Evolutionary conservation across 2,888 invertebrate genomes (phyloP), one percentile per base, ranked within the genome.

Genomic region (Saturnia japonica): DNA sequence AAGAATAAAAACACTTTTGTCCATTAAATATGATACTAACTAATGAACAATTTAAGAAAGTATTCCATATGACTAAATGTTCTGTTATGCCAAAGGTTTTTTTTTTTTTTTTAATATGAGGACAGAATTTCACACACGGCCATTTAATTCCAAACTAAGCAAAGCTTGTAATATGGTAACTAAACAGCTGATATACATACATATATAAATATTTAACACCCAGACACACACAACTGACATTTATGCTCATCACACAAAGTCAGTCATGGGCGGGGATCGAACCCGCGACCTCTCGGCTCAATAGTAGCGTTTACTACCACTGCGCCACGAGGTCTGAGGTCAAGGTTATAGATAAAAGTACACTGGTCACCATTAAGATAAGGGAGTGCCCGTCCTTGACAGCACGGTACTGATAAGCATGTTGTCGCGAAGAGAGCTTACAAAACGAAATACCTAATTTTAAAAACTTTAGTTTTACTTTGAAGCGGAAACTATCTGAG

Each of bases 341-440:
- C n/a, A n/a, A n/a, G n/a, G 45, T 67, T 25, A 28, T 14, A 28
- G 57, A 57, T 57, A 57, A 57, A 54, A 57, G 25, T 57, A 51
- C 68, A 28, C 11, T 47, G 68, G 47, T 28, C 28, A n/a, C 45
- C 68, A 68, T 68, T 68, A 47, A 68, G 68, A 68, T 68, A 68
- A 57, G 57, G 28, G 19, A 34, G 45, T 66, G 19, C 47, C 47
- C 68, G 68, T 68, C 68, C 68, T 68, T 68, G 68, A 28, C 68
- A 68, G 34, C 25, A 11, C 12, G 25, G 25, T 11, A 11, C n/a
- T 68, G 68, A 68, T 68, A 57, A 57, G 57, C 19, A 34, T 25
- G 68, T 68, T 68, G 34, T 68, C 68, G 47, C 11, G 9, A 34
- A 34, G 47, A 68, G 19, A 25, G 68, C 47, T 67, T 67, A 45